Percentiles rank a stretch among this genome's conserved stretches.
These are phyloP conservation scores for Amblyteles armatorius DNA, from an alignment of 2,888 invertebrate genomes.

Conservation along the genomic window DNA sequence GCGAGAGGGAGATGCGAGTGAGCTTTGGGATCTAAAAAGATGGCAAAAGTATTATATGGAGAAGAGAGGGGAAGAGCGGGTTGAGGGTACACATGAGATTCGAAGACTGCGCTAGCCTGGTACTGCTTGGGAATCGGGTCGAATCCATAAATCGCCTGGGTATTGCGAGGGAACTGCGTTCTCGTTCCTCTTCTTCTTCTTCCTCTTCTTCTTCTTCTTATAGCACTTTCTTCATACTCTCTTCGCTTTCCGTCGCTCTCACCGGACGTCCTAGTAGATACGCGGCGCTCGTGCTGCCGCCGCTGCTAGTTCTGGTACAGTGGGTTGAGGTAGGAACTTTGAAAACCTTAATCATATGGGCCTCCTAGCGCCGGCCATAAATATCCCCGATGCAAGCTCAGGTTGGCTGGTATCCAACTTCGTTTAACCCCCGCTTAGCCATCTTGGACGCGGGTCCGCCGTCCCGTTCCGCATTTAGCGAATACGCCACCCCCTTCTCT, in stretches of 20 bases:
- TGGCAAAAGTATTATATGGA: conserved; percentile 49
- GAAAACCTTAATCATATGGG: conserved; percentile 78
- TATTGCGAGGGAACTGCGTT: conserved; percentile 47
- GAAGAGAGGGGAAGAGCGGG: not conserved
- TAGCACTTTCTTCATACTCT: conserved; percentile 23
- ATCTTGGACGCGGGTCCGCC: conserved; percentile 68
- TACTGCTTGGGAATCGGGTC: conserved; percentile 65
- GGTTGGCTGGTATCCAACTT: conserved; percentile 77
- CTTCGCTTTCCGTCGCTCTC: conserved; percentile 44
- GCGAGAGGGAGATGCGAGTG: conserved; percentile 8
- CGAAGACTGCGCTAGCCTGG: conserved; percentile 53
- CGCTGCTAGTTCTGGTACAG: conserved; percentile 44
- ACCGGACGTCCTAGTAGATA: conserved; percentile 44
- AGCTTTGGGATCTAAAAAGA: conserved; percentile 44
- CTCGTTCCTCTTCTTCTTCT: conserved; percentile 31
- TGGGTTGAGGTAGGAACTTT: conserved; percentile 71
- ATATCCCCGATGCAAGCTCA: conserved; percentile 77
- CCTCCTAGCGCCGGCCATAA: conserved; percentile 77
- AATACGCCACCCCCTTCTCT: conserved; percentile 35
- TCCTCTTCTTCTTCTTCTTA: conserved; percentile 43
- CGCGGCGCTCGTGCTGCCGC: conserved; percentile 27
- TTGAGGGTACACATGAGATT: conserved; percentile 47
- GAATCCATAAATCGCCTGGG: conserved; percentile 68
- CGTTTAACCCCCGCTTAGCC: conserved; percentile 75
- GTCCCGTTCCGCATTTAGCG: conserved; percentile 72